phyloP scores from a whole-genome alignment of 2,113 vertebrate species.

The Xiphophorus hellerii region DNA sequence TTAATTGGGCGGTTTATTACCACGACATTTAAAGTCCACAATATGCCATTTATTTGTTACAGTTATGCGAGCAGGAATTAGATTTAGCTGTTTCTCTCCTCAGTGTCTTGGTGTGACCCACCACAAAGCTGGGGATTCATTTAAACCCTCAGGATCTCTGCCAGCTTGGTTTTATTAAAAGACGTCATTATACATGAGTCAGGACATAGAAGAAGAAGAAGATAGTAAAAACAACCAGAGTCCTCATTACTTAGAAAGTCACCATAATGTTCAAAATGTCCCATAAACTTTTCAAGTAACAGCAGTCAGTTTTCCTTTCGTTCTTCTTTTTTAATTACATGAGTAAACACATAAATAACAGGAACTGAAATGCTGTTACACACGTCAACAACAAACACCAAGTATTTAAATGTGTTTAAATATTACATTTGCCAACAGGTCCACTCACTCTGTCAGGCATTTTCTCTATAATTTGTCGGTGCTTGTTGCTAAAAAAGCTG shows the following conservation, averaged over 20 bases:
- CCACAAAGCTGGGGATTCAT: background rate
- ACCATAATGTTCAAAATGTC: background rate
- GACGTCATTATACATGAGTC: background rate
- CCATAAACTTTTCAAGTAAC: slow-evolving; percentile 1
- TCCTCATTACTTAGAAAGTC: slow-evolving; percentile 19
- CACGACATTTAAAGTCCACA: too few species aligned
- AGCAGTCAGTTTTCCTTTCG: background rate
- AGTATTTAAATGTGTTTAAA: too few species aligned
- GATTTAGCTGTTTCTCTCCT: too few species aligned
- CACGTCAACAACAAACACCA: too few species aligned
- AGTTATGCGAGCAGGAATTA: too few species aligned
- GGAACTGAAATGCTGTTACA: background rate
- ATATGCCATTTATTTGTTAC: too few species aligned
- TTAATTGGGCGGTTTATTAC: too few species aligned
- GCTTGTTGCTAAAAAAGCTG: too few species aligned
- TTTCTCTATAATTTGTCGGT: too few species aligned
- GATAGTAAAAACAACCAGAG: background rate
- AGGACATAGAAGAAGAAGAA: slow-evolving; percentile 1
- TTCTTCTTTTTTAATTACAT: background rate
- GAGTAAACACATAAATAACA: background rate
- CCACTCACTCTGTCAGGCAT: background rate
- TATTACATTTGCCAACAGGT: background rate
- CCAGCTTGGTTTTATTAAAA: background rate
- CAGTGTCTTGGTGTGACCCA: too few species aligned
- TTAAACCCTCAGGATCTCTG: background rate